These are phyloP conservation scores for Drosophila grimshawi DNA, from an alignment of 1,140 invertebrate species.

Conservation along the genomic window DNA sequence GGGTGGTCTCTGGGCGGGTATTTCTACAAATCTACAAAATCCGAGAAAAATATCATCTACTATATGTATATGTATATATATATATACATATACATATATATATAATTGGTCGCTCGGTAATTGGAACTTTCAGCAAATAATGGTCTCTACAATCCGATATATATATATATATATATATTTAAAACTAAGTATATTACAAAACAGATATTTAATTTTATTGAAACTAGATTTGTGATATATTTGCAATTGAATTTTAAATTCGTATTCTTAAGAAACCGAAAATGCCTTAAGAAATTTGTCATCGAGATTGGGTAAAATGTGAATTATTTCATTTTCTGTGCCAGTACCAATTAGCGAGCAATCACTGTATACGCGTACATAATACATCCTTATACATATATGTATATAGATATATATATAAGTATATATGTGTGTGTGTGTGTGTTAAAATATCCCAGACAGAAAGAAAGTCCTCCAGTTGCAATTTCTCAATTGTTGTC, in stretches of 20 bases:
- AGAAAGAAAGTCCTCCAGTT: background rate
- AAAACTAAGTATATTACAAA: background rate
- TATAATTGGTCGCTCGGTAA: background rate
- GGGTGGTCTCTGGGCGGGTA: background rate
- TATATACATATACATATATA: background rate
- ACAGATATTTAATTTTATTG: background rate
- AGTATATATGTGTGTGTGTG: background rate
- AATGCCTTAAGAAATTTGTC: too few relatives aligned
- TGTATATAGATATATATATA: background rate
- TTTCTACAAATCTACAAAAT: constrained; percentile 12
- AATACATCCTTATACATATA: background rate
- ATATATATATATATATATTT: background rate
- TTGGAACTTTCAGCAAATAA: background rate
- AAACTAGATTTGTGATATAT: background rate
- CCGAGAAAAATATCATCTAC: background rate
- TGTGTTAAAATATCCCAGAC: background rate
- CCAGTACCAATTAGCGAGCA: background rate
- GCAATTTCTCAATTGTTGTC: background rate
- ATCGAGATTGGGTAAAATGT: too few relatives aligned
- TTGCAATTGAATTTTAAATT: too few relatives aligned
- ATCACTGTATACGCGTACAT: constrained; percentile 1
- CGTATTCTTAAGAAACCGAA: too few relatives aligned
- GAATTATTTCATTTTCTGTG: background rate
- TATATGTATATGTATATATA: background rate
- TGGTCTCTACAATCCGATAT: background rate